Conservation (phyloP, 2,888 invertebrate species). For the Spisula solida region DNA sequence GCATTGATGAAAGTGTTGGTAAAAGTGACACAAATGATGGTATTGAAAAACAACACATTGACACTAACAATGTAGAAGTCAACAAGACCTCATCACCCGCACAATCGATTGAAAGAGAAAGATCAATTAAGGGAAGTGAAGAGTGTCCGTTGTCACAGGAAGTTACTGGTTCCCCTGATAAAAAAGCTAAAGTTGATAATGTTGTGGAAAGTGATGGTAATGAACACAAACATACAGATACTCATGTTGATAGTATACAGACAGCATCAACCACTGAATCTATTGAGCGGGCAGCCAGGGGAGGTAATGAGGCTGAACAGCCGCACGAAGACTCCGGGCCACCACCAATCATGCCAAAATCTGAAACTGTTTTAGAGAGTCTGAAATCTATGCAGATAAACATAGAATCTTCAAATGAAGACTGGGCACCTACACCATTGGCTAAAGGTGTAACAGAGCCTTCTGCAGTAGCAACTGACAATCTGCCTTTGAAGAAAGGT, state of each 20-base stretch:
- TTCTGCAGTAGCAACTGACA: not conserved
- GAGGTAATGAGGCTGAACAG: not conserved
- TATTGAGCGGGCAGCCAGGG: not conserved
- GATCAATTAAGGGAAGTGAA: constrained; percentile 21
- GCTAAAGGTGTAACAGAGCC: not conserved
- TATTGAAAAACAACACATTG: not conserved
- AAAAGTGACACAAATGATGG: not conserved
- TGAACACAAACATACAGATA: not conserved
- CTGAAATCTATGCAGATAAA: not conserved
- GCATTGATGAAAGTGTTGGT: not conserved
- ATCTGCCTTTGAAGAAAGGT: not conserved
- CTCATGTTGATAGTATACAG: too few relatives aligned
- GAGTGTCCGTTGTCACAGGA: not conserved
- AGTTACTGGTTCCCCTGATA: not conserved
- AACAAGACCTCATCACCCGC: constrained; percentile 13
- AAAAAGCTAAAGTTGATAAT: not conserved
- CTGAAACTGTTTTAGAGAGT: constrained; percentile 33
- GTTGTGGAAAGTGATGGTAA: not conserved
- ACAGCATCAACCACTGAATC: too few relatives aligned
- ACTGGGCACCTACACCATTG: too few relatives aligned
- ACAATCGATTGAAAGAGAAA: constrained; percentile 40
- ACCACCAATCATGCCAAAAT: constrained; percentile 35
- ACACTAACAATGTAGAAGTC: not conserved
- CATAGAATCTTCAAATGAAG: not conserved
- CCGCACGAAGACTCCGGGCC: not conserved